phyloP scores from a whole-genome alignment of 1,140 invertebrate species.

The Lysiphlebus fabarum region DNA sequence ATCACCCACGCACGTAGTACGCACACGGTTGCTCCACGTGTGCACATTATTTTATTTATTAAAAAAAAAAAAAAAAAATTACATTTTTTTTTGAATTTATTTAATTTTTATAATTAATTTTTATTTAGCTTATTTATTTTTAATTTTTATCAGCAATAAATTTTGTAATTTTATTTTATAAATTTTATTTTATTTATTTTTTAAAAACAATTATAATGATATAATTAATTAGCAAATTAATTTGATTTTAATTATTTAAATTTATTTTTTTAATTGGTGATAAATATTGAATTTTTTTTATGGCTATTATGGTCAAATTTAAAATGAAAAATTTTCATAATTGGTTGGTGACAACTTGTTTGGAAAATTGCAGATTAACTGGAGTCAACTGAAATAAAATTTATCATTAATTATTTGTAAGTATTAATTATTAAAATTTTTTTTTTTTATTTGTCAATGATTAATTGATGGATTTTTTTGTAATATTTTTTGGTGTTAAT shows the following conservation, averaged over 20 bases:
- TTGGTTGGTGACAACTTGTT: neutral
- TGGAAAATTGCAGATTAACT: no score
- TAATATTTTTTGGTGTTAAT: no score
- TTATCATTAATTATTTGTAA: no score
- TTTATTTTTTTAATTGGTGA: no score
- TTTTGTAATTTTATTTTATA: neutral
- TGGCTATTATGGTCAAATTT: conserved; percentile 37
- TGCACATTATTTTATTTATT: conserved; percentile 23
- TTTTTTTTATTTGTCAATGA: no score
- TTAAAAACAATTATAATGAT: neutral
- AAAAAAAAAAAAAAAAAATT: conserved; percentile 19
- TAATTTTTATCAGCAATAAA: neutral
- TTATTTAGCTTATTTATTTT: neutral
- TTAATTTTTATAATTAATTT: neutral
- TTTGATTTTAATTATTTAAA: no score
- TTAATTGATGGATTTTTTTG: no score
- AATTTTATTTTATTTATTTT: neutral
- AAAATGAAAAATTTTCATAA: conserved; percentile 32
- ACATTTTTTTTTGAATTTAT: neutral
- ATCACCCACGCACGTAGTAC: conserved; percentile 53
- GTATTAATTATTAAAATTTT: no score
- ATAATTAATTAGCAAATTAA: no score
- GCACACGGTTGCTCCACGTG: conserved; percentile 46
- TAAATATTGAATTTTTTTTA: neutral
- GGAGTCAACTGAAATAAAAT: no score